These are phyloP conservation scores for Synergus laeviventris DNA, from an alignment of 2,888 invertebrate genomes.

Conservation along the genomic window DNA sequence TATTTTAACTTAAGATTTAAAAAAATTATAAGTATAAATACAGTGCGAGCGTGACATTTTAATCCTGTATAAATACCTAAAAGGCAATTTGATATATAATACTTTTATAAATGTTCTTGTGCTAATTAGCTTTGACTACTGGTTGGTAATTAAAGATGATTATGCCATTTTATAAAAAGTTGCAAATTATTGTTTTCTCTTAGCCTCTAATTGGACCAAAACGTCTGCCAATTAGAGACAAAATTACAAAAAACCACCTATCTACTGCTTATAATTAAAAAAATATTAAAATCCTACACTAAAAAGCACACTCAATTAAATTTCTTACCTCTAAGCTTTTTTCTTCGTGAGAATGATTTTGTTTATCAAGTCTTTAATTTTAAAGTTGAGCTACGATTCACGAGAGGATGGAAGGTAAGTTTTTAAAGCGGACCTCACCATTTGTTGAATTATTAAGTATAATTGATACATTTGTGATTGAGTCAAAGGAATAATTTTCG, in stretches of 20 bases:
- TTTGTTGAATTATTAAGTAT: no score
- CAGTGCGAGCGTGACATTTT: no score
- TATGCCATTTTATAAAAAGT: neutral
- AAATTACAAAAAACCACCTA: neutral
- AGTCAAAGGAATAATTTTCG: slow-evolving; percentile 4
- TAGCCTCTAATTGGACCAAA: neutral
- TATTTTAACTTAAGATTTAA: no score
- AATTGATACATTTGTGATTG: slow-evolving; percentile 30
- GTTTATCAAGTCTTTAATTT: slow-evolving; percentile 7
- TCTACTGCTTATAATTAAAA: no score
- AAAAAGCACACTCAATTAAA: neutral
- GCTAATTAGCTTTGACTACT: neutral
- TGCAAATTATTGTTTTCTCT: neutral
- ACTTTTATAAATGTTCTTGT: neutral
- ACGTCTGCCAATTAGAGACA: neutral
- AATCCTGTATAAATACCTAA: no score
- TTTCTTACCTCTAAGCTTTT: neutral
- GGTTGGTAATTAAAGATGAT: neutral
- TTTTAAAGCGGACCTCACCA: neutral
- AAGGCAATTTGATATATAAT: no score
- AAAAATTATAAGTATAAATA: no score
- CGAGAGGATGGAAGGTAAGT: neutral
- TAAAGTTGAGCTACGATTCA: neutral
- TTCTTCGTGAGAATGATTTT: neutral
- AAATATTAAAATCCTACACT: neutral